Conservation (phyloP, 2,113 vertebrate species). For the Callorhinus ursinus region DNA sequence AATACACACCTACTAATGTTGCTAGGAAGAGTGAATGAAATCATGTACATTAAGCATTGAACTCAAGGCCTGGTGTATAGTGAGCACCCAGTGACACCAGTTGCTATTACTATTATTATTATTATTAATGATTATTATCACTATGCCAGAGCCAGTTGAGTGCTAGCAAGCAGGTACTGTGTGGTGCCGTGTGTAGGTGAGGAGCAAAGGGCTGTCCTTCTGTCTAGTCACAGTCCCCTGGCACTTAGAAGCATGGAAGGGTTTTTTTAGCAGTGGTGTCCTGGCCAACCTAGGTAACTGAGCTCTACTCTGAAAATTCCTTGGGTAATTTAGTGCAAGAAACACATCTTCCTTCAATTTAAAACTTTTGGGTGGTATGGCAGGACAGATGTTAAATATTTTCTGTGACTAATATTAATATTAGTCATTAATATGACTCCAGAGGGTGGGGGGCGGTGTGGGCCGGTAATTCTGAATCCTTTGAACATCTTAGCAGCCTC, state of each 20-base stretch:
- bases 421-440: conserved; percentile 28
- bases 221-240: neutral
- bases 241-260: neutral
- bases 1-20: neutral
- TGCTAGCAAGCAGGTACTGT: neutral
- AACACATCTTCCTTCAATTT: conserved; percentile 77
- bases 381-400: conserved; percentile 76
- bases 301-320: conserved; percentile 55
- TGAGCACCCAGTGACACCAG: neutral
- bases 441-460: neutral
- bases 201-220: neutral
- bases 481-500: conserved; percentile 74
- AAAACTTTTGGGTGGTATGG: conserved; percentile 70
- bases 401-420: conserved; percentile 36
- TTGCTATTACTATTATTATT: neutral
- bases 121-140: neutral
- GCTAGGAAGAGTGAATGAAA: neutral
- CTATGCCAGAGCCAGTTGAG: neutral
- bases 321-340: conserved; percentile 62
- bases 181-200: neutral
- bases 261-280: neutral
- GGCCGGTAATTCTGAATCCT: conserved; percentile 52
- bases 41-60: neutral
- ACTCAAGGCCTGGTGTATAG: neutral
- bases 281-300: conserved; percentile 21